Conservation (phyloP, 2,797 vertebrate species). For the Spheniscus humboldti region DNA sequence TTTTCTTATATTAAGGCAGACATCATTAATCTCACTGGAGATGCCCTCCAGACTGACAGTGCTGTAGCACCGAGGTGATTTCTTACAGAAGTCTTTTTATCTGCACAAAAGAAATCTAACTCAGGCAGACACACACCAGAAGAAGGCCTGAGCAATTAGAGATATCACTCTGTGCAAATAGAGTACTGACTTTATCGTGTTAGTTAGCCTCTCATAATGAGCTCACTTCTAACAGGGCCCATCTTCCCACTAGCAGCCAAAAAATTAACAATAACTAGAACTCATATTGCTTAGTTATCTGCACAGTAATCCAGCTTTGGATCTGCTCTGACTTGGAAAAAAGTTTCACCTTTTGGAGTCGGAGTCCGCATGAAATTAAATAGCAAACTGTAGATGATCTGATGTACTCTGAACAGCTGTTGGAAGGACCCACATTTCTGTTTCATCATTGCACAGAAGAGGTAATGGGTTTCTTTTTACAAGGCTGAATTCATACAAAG, state of each 20-base stretch:
- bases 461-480: not conserved
- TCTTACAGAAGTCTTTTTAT: constrained; percentile 71
- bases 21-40: constrained; percentile 75
- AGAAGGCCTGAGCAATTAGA: constrained; percentile 71
- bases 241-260: not conserved
- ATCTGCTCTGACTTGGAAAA: not conserved
- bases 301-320: not conserved
- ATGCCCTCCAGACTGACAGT: constrained; percentile 72
- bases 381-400: not conserved
- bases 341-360: not conserved
- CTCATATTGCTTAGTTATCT: not conserved
- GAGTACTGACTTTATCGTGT: constrained; percentile 15
- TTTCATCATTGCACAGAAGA: not conserved
- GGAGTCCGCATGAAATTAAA: not conserved
- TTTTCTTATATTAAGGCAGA: constrained; percentile 68
- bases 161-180: constrained; percentile 54
- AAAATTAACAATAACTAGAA: not conserved
- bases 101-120: constrained; percentile 67
- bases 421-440: not conserved
- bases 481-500: not conserved
- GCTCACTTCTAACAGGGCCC: constrained; percentile 37
- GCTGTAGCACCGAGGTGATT: constrained; percentile 54
- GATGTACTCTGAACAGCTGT: not conserved
- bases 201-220: constrained; percentile 53
- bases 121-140: constrained; percentile 63